Evolutionary conservation across 2,888 invertebrate genomes (phyloP).

Genomic region (Tribolium freemani): DNA sequence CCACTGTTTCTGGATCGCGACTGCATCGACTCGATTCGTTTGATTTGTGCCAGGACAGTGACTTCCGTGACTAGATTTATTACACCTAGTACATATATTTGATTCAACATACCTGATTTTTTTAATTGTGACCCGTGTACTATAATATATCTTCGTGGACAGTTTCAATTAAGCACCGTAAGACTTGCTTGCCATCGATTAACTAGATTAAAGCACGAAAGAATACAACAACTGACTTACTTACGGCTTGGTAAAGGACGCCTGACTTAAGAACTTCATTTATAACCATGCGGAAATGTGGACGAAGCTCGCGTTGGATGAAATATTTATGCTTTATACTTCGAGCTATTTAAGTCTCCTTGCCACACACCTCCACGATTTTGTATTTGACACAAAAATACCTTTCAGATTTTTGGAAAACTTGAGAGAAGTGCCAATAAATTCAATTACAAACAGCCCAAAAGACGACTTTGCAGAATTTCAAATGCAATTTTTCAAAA

Average conservation of each 20-base stretch:
- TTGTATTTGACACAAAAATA: not conserved
- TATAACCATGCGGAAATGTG: not conserved
- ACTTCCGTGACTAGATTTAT: slow-evolving; percentile 40
- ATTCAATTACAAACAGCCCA: no score
- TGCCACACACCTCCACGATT: no score
- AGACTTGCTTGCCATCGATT: slow-evolving; percentile 13
- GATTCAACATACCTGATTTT: slow-evolving; percentile 18
- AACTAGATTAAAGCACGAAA: not conserved
- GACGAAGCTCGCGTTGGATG: not conserved
- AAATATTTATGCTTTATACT: not conserved
- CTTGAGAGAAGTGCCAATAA: no score
- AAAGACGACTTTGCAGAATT: no score
- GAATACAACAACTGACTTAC: not conserved
- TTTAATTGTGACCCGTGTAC: not conserved
- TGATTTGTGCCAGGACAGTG: slow-evolving; percentile 32
- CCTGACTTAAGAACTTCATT: not conserved
- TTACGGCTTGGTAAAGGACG: not conserved
- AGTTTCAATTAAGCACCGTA: slow-evolving; percentile 26
- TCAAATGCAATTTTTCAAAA: no score
- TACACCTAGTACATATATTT: slow-evolving; percentile 11
- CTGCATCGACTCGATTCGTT: slow-evolving; percentile 24
- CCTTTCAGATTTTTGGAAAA: no score
- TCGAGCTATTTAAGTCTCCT: not conserved
- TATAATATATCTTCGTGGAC: slow-evolving; percentile 14
- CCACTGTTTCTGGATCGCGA: slow-evolving; percentile 21